phyloP scores from a whole-genome alignment of 2,113 vertebrate genomes.

The Vireo altiloquus region DNA sequence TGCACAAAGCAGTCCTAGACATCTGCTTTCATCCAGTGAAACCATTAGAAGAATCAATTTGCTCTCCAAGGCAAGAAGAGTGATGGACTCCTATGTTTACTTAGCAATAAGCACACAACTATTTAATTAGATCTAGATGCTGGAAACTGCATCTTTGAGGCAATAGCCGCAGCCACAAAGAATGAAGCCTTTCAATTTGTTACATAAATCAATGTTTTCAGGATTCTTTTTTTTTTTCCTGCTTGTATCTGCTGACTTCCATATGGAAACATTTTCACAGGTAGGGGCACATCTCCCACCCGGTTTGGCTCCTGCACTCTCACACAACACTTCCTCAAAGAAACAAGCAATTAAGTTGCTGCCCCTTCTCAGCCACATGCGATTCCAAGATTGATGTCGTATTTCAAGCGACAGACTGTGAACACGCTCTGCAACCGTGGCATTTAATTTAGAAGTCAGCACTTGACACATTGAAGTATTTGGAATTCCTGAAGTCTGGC shows the following conservation, averaged over 20 bases:
- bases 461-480: slow-evolving; percentile 42
- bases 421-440: not conserved
- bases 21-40: not conserved
- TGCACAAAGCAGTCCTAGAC: not conserved
- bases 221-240: not conserved
- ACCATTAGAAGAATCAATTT: slow-evolving; percentile 7
- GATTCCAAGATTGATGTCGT: not conserved
- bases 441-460: slow-evolving; percentile 21
- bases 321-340: not conserved
- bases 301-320: not conserved
- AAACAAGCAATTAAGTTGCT: not conserved
- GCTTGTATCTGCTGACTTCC: not conserved
- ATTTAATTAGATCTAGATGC: slow-evolving; percentile 1
- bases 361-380: not conserved
- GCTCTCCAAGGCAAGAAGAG: not conserved
- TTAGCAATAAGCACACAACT: not conserved
- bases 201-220: not conserved
- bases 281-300: not conserved
- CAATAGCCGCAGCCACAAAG: not conserved
- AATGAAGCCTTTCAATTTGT: not conserved
- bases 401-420: slow-evolving; percentile 10
- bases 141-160: not conserved
- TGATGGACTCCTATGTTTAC: not conserved
- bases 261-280: not conserved
- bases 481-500: slow-evolving; percentile 56